Evolutionary conservation across 2,888 invertebrate genomes (phyloP).

Genomic region (Cerastis leucographa): DNA sequence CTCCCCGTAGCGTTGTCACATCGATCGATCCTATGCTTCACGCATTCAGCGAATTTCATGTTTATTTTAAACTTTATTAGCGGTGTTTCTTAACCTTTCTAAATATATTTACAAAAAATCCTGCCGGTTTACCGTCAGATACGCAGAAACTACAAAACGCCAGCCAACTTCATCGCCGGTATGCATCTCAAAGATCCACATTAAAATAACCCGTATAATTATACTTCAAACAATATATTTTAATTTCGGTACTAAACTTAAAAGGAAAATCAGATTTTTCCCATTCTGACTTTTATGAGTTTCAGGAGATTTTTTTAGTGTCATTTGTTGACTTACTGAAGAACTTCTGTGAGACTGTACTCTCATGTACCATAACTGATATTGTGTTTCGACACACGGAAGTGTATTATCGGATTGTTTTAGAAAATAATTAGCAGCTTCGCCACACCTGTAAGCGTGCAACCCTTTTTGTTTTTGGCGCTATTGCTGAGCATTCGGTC

Average conservation of each 20-base stretch:
- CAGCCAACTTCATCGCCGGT: no score
- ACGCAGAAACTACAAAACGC: no score
- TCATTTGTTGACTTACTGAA: background rate
- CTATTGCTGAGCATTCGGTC: no score
- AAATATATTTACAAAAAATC: background rate
- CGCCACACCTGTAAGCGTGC: no score
- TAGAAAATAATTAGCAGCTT: no score
- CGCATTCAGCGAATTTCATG: background rate
- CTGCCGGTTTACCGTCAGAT: no score
- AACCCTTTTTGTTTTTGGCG: no score
- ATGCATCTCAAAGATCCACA: background rate
- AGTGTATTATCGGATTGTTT: no score
- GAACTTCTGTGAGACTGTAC: background rate
- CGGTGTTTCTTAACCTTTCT: background rate
- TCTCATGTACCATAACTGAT: no score
- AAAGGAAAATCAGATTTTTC: conserved; percentile 17
- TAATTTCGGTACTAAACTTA: background rate
- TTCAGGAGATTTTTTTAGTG: background rate
- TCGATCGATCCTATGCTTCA: background rate
- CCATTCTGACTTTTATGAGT: background rate
- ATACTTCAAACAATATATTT: background rate
- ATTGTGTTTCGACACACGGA: no score
- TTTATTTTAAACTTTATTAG: background rate
- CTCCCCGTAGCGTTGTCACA: no score
- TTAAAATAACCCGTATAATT: background rate